Percentiles rank a stretch among this genome's conserved stretches.
phyloP scores from a whole-genome alignment of 1,140 invertebrate species.

The Eumeta japonica region DNA sequence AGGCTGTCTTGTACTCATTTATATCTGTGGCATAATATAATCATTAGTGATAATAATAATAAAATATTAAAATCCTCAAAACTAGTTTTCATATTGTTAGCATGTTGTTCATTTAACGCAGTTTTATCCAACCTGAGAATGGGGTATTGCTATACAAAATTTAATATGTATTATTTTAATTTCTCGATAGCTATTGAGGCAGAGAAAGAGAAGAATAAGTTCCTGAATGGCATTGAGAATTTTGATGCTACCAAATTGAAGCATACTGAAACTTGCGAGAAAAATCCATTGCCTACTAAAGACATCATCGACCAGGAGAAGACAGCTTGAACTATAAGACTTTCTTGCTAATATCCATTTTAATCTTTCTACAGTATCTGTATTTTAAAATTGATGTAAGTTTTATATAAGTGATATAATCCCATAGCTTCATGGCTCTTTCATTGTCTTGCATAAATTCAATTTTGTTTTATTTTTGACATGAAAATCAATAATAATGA shows the following conservation, averaged over 20 bases:
- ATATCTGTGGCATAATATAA: too few species aligned
- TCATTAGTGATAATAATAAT: too few species aligned
- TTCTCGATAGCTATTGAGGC: constrained; percentile 73
- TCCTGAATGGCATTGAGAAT: constrained; percentile 85
- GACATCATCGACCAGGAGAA: constrained; percentile 74
- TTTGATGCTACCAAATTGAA: constrained; percentile 84
- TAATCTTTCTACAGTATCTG: too few species aligned
- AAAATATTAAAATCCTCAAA: too few species aligned
- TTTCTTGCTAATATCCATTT: constrained; percentile 40
- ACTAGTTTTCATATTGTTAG: too few species aligned
- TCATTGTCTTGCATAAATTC: not conserved
- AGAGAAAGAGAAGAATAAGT: constrained; percentile 83
- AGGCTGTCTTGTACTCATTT: too few species aligned
- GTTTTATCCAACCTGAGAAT: too few species aligned
- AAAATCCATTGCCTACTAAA: constrained; percentile 86
- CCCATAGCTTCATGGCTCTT: too few species aligned
- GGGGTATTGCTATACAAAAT: too few species aligned
- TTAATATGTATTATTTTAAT: not conserved
- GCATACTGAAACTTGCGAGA: constrained; percentile 86
- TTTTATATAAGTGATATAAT: too few species aligned
- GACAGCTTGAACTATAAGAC: constrained; percentile 58
- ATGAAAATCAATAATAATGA: constrained; percentile 25
- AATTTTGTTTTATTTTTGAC: not conserved
- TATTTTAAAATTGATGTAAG: constrained; percentile 49
- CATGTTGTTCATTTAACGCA: too few species aligned